Base-by-base conservation (phyloP, 2,888 invertebrate species). In the Norana najaformis region DNA sequence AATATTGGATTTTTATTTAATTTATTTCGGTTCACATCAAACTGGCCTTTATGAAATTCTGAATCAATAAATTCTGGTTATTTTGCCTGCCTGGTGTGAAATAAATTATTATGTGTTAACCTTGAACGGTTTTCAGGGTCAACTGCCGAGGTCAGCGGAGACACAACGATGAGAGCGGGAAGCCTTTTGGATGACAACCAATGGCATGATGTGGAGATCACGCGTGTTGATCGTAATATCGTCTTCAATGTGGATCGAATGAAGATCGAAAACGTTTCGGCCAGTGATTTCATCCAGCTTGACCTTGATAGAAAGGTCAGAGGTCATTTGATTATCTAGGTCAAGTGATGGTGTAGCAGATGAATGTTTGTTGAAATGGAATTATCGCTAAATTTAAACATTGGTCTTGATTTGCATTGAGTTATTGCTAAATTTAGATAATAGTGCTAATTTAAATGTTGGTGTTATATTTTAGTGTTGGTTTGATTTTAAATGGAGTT, bases 201-300 rank as follows among this genome's bases (percentile, higher is more conserved):
- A 94, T 99, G 99, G 99, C 99, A 99, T 94, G 99, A 99, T 95
- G 98, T 99, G 89, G 96, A 98, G 37, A 96, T 99, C 85, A 97
- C 97, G 0, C 96, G 98, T 89, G 97, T 97, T 94, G 96, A 97
- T 8, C 96, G 97, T 47, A 97, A 97, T 93, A 96, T 99, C 90
- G 96, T 97, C 88, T 97, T 99, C 95, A 98, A 98, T 0, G 98
- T 99, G n/a, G 99, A 99, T 95, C 96, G 99, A 91, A 98, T 99
- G 16, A 96, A 97, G 88, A 97, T 98, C 4, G 92, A 93, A 39
- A 93, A 97, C 41, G 96, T 96, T 92, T 97, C 99, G 90, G 97
- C 97, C 93, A 98, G 98, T 82, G 98, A 98, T 94, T 99, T 98
- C 95, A 97, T 96, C 90, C 96, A 97, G 91, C 96, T 99, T 90